Percentiles rank a stretch among this genome's conserved stretches.
phyloP scores from a whole-genome alignment of 2,113 vertebrate species.

The Xyliphius kryptos region DNA sequence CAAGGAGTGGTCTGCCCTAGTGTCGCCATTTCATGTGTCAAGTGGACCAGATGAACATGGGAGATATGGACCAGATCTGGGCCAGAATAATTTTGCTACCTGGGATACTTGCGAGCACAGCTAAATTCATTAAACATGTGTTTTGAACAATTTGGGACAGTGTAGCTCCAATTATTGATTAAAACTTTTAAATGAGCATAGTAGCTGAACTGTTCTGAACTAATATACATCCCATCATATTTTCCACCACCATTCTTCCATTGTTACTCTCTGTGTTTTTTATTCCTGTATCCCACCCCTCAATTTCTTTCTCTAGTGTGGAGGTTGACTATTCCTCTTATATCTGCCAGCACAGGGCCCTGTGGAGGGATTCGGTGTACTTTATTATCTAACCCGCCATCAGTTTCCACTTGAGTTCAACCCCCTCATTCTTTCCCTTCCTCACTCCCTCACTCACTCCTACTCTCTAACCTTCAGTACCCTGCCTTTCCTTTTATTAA shows the following conservation, averaged over 20 bases:
- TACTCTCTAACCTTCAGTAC: slow-evolving; percentile 44
- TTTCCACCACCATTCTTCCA: not conserved
- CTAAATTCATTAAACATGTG: too few species aligned
- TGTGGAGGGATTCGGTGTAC: slow-evolving; percentile 41
- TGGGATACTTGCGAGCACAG: too few species aligned
- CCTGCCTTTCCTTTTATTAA: slow-evolving; percentile 48
- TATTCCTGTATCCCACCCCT: not conserved
- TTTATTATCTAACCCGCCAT: slow-evolving; percentile 56
- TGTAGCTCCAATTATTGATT: too few species aligned
- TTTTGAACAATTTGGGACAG: too few species aligned
- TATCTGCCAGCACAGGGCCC: slow-evolving; percentile 27
- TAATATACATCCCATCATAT: not conserved
- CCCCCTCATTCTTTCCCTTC: slow-evolving; percentile 19
- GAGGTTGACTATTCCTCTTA: slow-evolving; percentile 8
- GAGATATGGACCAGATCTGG: too few species aligned
- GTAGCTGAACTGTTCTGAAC: too few species aligned
- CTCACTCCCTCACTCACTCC: slow-evolving; percentile 18
- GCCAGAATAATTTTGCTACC: too few species aligned
- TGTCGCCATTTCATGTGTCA: too few species aligned
- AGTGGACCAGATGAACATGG: too few species aligned
- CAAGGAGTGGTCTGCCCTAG: too few species aligned
- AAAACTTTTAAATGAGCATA: too few species aligned
- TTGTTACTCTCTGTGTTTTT: not conserved
- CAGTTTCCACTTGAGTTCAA: slow-evolving; percentile 54
- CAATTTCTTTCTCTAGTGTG: not conserved